Percentiles rank a stretch among this genome's conserved stretches.
phyloP scores from a whole-genome alignment of 2,797 vertebrate species.

The Chromis chromis region DNA sequence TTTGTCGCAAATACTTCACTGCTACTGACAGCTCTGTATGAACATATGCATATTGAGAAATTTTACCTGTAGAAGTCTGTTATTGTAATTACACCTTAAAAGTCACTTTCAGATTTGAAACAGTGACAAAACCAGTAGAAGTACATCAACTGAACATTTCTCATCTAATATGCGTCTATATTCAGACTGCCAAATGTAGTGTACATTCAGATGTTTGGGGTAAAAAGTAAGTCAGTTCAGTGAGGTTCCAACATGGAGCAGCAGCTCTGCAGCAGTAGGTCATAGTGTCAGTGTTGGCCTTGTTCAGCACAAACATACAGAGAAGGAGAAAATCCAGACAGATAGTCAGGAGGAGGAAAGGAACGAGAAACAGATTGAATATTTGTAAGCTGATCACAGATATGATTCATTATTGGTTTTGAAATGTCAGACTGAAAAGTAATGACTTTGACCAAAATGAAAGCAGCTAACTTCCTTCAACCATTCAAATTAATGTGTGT shows the following conservation, averaged over 20 bases:
- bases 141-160: constrained; percentile 21
- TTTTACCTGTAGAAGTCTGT: background rate
- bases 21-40: background rate
- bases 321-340: constrained; percentile 21
- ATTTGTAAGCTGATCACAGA: constrained; percentile 18
- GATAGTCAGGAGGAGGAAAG: constrained; percentile 12
- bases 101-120: constrained; percentile 11
- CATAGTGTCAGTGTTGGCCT: constrained; percentile 51
- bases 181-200: background rate
- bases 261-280: constrained; percentile 59
- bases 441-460: background rate
- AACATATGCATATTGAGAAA: background rate
- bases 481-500: constrained; percentile 14
- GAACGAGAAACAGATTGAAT: background rate
- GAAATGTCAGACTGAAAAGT: constrained; percentile 15
- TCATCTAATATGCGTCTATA: background rate
- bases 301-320: constrained; percentile 51
- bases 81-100: background rate
- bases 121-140: background rate
- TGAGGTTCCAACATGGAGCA: constrained; percentile 46
- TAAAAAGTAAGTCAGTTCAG: constrained; percentile 36
- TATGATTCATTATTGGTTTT: constrained; percentile 33
- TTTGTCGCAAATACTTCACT: background rate
- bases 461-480: constrained; percentile 12
- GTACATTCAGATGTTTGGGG: background rate